These are phyloP conservation scores for Drosophila willistoni DNA, from an alignment of 1,140 invertebrate species.

Conservation along the genomic window DNA sequence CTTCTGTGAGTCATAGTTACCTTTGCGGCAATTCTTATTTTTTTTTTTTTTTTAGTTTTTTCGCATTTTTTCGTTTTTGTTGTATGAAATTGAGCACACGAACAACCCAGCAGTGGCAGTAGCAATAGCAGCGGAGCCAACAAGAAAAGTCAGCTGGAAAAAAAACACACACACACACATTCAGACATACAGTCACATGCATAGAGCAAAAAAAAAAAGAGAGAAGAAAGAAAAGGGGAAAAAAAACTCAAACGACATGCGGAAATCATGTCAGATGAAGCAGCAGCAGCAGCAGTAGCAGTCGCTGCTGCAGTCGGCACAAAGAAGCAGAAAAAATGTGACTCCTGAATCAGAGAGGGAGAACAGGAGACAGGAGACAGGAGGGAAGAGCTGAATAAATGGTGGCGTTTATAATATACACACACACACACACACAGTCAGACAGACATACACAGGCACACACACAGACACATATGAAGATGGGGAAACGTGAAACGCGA, in stretches of 20 bases:
- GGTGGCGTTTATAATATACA: slow-evolving; percentile 49
- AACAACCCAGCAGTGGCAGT: slow-evolving; percentile 31
- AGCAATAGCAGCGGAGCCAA: slow-evolving; percentile 20
- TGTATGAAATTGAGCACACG: slow-evolving; percentile 73
- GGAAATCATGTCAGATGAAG: slow-evolving; percentile 80
- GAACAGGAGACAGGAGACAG: not conserved
- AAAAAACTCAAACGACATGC: slow-evolving; percentile 76
- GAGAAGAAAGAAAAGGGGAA: slow-evolving; percentile 7
- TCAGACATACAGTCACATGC: not conserved
- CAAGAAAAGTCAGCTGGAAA: slow-evolving; percentile 49
- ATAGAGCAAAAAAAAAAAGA: not conserved
- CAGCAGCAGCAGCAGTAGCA: slow-evolving; percentile 51
- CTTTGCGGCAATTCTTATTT: not conserved
- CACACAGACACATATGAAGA: slow-evolving; percentile 24
- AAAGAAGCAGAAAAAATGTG: slow-evolving; percentile 34
- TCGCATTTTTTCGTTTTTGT: not conserved
- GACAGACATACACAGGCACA: not conserved
- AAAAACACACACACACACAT: slow-evolving; percentile 11
- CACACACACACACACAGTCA: slow-evolving; percentile 45
- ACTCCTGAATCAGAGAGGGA: slow-evolving; percentile 19
- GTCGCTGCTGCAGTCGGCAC: slow-evolving; percentile 31
- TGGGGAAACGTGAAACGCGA: slow-evolving; percentile 34
- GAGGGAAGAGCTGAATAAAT: slow-evolving; percentile 58
- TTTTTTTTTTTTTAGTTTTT: not conserved
- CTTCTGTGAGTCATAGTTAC: not conserved